Evolutionary conservation across 2,113 vertebrate genomes (phyloP).

Genomic region (Oryzias celebensis): DNA sequence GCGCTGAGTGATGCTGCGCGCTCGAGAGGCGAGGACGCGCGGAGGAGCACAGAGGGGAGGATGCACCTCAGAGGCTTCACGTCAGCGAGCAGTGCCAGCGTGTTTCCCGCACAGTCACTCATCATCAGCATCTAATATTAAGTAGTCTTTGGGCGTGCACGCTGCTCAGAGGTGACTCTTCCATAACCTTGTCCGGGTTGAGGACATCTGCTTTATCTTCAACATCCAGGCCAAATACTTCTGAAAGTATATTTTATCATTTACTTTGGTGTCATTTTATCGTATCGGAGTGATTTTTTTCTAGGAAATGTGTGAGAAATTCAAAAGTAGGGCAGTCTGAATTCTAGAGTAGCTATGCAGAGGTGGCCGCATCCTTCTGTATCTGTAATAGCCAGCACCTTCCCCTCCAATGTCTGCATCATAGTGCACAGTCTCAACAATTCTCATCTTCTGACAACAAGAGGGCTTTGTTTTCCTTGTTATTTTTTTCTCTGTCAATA

Average conservation of each 20-base stretch:
- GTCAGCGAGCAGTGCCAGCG: conserved; percentile 22
- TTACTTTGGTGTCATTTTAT: too few relatives aligned
- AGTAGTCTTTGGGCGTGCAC: not conserved
- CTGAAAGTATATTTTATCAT: not conserved
- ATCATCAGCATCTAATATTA: conserved; percentile 38
- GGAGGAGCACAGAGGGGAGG: conserved; percentile 8
- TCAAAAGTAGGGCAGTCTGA: too few relatives aligned
- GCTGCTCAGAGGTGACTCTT: conserved; percentile 13
- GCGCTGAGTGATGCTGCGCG: conserved; percentile 52
- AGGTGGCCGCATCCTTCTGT: too few relatives aligned
- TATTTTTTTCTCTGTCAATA: too few relatives aligned
- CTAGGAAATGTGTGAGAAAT: too few relatives aligned
- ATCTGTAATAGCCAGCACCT: too few relatives aligned
- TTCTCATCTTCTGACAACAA: too few relatives aligned
- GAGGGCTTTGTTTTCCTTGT: too few relatives aligned
- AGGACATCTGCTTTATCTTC: conserved; percentile 9
- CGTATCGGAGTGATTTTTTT: too few relatives aligned
- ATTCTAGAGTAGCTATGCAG: too few relatives aligned
- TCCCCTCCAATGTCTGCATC: too few relatives aligned
- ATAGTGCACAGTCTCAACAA: too few relatives aligned
- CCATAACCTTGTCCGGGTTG: conserved; percentile 29
- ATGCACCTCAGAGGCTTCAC: conserved; percentile 38
- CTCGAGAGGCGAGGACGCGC: conserved; percentile 47
- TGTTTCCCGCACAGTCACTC: conserved; percentile 43
- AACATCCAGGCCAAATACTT: conserved; percentile 7